Conservation (phyloP, 2,797 vertebrate genomes). For the Eremophila alpestris region DNA sequence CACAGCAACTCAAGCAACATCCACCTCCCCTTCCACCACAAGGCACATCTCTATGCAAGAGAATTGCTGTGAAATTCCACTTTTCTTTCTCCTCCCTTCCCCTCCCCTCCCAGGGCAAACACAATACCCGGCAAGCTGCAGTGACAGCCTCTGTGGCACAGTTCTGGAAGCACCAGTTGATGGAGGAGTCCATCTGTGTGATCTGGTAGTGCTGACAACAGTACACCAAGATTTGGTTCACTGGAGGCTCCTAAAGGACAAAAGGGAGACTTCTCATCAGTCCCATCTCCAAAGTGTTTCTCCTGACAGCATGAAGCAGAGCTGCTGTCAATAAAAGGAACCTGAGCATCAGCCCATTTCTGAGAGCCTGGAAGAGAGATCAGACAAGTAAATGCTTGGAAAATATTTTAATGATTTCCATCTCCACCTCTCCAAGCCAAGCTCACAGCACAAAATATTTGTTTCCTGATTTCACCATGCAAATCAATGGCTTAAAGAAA, state of each 20-base stretch:
- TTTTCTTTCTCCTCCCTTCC: not conserved
- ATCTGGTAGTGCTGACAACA: constrained; percentile 68
- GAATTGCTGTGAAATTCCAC: not conserved
- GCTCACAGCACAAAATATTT: not conserved
- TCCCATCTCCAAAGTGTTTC: not conserved
- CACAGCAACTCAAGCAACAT: not conserved
- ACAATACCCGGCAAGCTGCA: constrained; percentile 84
- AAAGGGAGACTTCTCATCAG: not conserved
- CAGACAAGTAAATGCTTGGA: not conserved
- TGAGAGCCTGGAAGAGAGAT: not conserved
- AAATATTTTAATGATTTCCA: not conserved
- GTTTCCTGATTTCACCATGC: not conserved
- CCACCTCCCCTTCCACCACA: not conserved
- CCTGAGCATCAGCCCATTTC: not conserved
- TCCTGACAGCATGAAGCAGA: not conserved
- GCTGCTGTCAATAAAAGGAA: not conserved
- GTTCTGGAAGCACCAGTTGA: constrained; percentile 78
- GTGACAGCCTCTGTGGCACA: constrained; percentile 89
- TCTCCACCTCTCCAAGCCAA: not conserved
- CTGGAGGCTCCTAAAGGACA: constrained; percentile 74
- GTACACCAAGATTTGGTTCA: constrained; percentile 81
- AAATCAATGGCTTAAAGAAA: not conserved
- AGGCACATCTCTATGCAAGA: fast-evolving
- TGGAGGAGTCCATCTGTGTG: constrained; percentile 6
- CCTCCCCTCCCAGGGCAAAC: not conserved